These are phyloP conservation scores for Hyperopisus bebe DNA, from an alignment of 2,113 vertebrate species.

Conservation along the genomic window DNA sequence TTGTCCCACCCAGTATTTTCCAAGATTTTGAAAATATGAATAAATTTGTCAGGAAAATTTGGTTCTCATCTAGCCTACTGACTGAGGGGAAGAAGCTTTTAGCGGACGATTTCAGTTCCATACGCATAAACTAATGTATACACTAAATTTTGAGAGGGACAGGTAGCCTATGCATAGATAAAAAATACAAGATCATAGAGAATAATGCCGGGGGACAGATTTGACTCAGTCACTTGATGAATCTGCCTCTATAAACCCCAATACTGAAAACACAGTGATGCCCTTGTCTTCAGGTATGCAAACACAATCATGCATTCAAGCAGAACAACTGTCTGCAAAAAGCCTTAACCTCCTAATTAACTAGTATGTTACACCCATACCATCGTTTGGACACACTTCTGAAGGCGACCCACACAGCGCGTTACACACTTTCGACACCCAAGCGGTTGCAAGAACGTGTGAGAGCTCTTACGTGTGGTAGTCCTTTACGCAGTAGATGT, in stretches of 20 bases:
- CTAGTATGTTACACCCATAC: background rate
- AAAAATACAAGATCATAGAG: background rate
- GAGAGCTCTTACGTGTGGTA: conserved; percentile 73
- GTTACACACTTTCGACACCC: background rate
- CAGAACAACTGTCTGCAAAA: background rate
- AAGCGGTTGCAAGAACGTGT: background rate
- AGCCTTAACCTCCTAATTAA: background rate
- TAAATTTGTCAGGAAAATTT: background rate
- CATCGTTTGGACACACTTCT: background rate
- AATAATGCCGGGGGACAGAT: background rate
- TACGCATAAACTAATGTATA: background rate
- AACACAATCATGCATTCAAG: background rate
- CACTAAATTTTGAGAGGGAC: background rate
- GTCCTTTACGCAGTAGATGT: conserved; percentile 86
- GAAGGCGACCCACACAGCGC: background rate
- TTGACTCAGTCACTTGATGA: background rate
- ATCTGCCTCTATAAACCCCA: background rate
- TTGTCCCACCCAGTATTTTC: background rate
- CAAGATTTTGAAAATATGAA: background rate
- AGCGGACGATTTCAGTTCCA: background rate
- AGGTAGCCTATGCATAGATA: background rate
- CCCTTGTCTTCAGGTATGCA: background rate
- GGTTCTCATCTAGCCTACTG: background rate
- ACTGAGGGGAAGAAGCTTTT: background rate
- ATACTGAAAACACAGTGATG: background rate